Evolutionary conservation across 1,140 invertebrate genomes (phyloP), one percentile per base, ranked within the genome.

Genomic region (Acromyrmex charruanus): DNA sequence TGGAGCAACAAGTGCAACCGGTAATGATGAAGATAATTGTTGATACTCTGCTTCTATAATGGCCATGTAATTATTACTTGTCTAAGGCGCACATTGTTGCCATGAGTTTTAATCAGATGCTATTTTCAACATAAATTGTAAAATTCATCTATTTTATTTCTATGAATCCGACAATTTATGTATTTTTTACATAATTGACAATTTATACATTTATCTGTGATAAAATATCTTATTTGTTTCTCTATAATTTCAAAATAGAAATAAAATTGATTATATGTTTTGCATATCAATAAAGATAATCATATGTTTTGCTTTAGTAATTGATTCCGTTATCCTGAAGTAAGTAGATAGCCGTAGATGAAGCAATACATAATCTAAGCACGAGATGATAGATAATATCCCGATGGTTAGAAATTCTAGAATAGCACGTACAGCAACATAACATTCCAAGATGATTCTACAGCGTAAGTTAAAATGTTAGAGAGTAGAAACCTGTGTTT

Each of bases 401-500:
- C 44, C 25, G 35, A 49, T 21, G 58, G 59, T 63, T 75, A 74
- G 69, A 75, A 84, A 75, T 61, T 82, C 12, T 39, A 72, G 68
- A 59, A 72, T 31, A 58, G 69, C 39, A 35, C n/a, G 16, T 74
- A 49, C 39, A 21, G 69, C 39, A 49, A 31, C 25, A 39, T 82
- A 82, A 82, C 28, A 21, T 75, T 63, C 28, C 58, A 31, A 49
- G 39, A 39, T 75, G 44, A 82, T 74, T 21, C 28, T 16, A 53
- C 44, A 21, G 49, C 28, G 55, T 21, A 35, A 61, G 39, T 14
- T 75, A 51, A n/a, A 84, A 74, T 51, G 69, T 63, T 28, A 74
- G 80, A 31, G 49, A 72, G 25, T 75, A 75, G 68, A 84, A 84
- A 75, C 69, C 35, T 51, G 65, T 53, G 31, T 53, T 49, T 21